These are phyloP conservation scores for Chironomus tentans DNA, from an alignment of 2,888 invertebrate species.

Conservation along the genomic window DNA sequence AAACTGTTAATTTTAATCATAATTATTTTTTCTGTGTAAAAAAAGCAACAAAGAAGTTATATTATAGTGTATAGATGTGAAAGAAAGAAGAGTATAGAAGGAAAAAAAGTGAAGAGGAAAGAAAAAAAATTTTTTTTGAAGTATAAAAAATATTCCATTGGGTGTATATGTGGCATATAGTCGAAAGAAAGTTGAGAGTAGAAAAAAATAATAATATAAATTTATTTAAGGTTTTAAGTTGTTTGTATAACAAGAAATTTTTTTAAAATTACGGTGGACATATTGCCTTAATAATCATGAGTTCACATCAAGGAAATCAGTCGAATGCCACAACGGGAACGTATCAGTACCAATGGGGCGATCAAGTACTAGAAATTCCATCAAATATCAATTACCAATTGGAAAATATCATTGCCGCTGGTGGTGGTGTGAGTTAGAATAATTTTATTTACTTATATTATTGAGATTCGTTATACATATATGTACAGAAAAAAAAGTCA, in stretches of 20 bases:
- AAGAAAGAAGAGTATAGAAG: neutral
- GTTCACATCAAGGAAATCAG: slow-evolving; percentile 18
- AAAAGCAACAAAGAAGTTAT: slow-evolving; percentile 21
- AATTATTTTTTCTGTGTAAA: neutral
- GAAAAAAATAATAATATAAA: neutral
- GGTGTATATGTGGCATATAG: slow-evolving; percentile 23
- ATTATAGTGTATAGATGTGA: neutral
- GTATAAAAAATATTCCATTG: slow-evolving; percentile 14
- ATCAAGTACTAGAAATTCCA: slow-evolving; percentile 25
- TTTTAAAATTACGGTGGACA: no score
- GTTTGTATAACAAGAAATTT: neutral
- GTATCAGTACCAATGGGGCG: slow-evolving; percentile 18
- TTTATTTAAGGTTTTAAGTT: neutral
- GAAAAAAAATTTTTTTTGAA: neutral
- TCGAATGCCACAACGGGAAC: slow-evolving; percentile 6
- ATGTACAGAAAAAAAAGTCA: neutral
- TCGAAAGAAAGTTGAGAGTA: slow-evolving; percentile 34
- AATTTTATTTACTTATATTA: neutral
- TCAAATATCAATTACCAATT: slow-evolving; percentile 26
- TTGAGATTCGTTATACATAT: neutral
- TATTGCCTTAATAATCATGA: neutral
- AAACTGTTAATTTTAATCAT: neutral
- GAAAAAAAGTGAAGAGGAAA: neutral
- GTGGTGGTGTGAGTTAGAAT: slow-evolving; percentile 25
- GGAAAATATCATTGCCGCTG: slow-evolving; percentile 21